Percentiles rank a stretch among this genome's conserved stretches.
These are phyloP conservation scores for Aporophyla lueneburgensis DNA, from an alignment of 2,888 invertebrate species.

Conservation along the genomic window DNA sequence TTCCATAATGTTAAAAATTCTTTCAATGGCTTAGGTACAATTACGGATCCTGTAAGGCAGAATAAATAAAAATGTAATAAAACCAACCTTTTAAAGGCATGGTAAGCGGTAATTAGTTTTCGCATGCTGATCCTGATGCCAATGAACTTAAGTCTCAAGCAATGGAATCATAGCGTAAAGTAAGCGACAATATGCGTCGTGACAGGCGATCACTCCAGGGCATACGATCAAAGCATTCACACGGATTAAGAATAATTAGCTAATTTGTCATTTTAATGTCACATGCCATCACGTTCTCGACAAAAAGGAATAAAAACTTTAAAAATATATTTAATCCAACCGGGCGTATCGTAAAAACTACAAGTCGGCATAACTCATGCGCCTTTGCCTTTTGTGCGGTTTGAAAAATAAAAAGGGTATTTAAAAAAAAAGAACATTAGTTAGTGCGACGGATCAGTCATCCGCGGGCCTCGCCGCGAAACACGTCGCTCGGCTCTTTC, in stretches of 20 bases:
- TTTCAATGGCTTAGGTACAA: too few species aligned
- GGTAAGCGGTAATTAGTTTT: conserved; percentile 56
- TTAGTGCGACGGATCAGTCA: conserved; percentile 89
- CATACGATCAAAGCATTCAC: conserved; percentile 85
- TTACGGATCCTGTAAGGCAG: too few species aligned
- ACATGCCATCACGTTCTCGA: conserved; percentile 89
- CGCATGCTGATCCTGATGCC: conserved; percentile 65
- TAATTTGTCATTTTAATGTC: conserved; percentile 91
- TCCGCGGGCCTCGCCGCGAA: conserved; percentile 82
- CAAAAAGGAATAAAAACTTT: conserved; percentile 84
- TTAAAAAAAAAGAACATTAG: conserved; percentile 88
- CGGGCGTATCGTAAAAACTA: conserved; percentile 88
- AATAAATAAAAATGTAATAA: too few species aligned
- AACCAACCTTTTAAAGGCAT: conserved; percentile 25
- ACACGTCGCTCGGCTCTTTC: conserved; percentile 84
- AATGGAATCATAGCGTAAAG: conserved; percentile 72
- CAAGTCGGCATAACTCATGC: conserved; percentile 88
- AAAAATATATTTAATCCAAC: conserved; percentile 88
- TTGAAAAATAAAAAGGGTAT: conserved; percentile 83
- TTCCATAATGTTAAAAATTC: too few species aligned
- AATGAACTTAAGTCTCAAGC: conserved; percentile 76
- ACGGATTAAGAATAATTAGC: conserved; percentile 90
- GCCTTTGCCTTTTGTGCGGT: conserved; percentile 87
- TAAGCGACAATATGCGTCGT: conserved; percentile 75
- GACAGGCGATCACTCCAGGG: conserved; percentile 81